Conservation (phyloP, 2,888 invertebrate genomes). For the Clistopyga incitator region DNA sequence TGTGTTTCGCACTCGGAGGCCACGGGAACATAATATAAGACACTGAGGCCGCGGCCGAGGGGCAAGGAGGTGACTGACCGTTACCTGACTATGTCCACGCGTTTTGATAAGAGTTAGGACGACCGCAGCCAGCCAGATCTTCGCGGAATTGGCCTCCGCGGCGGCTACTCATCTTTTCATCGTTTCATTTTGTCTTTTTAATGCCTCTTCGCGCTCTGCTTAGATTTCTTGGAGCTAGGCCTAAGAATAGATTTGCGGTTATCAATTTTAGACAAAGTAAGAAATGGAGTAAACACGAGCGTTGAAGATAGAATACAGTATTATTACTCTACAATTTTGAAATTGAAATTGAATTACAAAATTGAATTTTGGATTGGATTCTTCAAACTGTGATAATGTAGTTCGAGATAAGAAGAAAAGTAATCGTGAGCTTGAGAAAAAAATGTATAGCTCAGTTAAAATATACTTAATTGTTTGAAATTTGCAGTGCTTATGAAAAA, state of each 20-base stretch:
- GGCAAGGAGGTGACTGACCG: slow-evolving; percentile 42
- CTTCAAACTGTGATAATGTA: no score
- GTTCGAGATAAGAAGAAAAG: no score
- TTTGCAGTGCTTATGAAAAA: no score
- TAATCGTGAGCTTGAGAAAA: no score
- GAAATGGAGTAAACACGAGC: neutral
- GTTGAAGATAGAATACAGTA: no score
- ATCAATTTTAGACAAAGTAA: neutral
- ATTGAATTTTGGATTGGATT: no score
- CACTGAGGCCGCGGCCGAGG: neutral
- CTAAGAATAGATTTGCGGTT: neutral
- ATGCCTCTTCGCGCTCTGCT: neutral
- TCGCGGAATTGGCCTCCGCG: slow-evolving; percentile 47
- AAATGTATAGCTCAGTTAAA: no score
- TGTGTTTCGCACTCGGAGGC: slow-evolving; percentile 15
- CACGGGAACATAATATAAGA: neutral
- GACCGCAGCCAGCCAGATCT: slow-evolving; percentile 39
- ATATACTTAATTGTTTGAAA: no score
- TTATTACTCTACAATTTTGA: no score
- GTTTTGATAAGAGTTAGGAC: slow-evolving; percentile 61
- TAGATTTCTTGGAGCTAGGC: neutral
- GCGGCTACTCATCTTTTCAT: slow-evolving; percentile 54
- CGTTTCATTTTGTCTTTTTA: slow-evolving; percentile 24
- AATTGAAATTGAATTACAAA: no score
- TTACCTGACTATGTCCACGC: slow-evolving; percentile 44